Evolutionary conservation across 2,888 invertebrate genomes (phyloP), one percentile per base, ranked within the genome.

Genomic region (Koerneria pararmatus): DNA sequence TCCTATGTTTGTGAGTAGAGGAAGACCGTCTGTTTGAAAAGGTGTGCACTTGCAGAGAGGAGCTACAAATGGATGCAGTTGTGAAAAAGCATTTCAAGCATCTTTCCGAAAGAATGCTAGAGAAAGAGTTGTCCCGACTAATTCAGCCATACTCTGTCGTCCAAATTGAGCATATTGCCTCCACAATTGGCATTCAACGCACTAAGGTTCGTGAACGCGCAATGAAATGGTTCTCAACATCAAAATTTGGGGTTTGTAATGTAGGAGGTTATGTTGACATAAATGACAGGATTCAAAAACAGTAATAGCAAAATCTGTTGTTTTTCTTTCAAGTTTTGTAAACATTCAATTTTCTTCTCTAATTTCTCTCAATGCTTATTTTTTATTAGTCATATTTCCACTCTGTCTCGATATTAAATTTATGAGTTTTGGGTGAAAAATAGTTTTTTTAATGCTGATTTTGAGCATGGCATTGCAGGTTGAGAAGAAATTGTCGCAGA

Each of bases 121-220:
- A 99, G 86, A 97, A 99, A 86, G 99, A 99, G 87, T 88, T 98
- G 78, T 64, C 54, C 8, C 54, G 97, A 74, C 92, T 99, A 79
- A 97, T 99, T 73, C 98, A 99, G 86, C 98, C 99, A 1, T 99
- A 95, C 85, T 95, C 94, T 76, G 88, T 92, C 80, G 97, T 98
- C 1, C 92, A 99, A 67, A 78, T 83, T 41, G 72, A 74, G 22
- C 78, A 83, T 66, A 76, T 84, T 31, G 78, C 83, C 15, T 60
- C 71, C 19, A 59, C 66, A 46, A 83, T 84, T 53, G 74, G 78
- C 37, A 70, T 80, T 29, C 75, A 77, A 46, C 34, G 74, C 88
- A 88, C 70, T 15, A 73, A 74, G 73, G 76, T 76, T 19, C 11
- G 65, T 46, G 5, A n/a, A 4, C n/a, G n/a, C 48, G 32, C 53